These are phyloP conservation scores for Nycticebus coucang DNA, from an alignment of 2,113 vertebrate species.

Conservation along the genomic window DNA sequence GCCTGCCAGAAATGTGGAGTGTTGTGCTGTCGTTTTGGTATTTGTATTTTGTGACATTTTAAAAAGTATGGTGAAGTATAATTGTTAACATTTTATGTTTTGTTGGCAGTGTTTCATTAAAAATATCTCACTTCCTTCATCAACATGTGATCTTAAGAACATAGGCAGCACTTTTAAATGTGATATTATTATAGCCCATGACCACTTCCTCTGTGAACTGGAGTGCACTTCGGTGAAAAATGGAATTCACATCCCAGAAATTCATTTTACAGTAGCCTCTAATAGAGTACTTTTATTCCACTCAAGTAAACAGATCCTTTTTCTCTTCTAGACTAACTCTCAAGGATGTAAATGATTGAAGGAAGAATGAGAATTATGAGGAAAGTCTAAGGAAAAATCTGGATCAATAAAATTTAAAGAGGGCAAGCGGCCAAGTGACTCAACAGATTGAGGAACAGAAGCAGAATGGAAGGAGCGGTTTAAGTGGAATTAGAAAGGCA, in stretches of 20 bases:
- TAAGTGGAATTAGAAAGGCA: background rate
- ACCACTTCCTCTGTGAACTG: background rate
- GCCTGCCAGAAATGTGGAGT: constrained; percentile 35
- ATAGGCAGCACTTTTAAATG: background rate
- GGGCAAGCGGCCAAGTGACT: background rate
- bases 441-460: background rate
- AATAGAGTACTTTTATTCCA: background rate
- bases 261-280: background rate
- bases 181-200: background rate
- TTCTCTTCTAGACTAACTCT: background rate
- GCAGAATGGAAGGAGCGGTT: background rate
- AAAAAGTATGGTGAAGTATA: background rate
- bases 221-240: background rate
- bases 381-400: background rate
- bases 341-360: constrained; percentile 19
- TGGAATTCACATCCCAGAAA: background rate
- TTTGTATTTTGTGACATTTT: constrained; percentile 63
- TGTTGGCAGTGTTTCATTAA: constrained; percentile 16
- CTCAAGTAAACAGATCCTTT: background rate
- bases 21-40: constrained; percentile 39
- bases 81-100: constrained; percentile 56
- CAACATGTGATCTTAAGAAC: background rate
- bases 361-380: constrained; percentile 40
- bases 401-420: constrained; percentile 9
- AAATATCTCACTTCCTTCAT: background rate